phyloP scores from a whole-genome alignment of 2,797 vertebrate genomes.

The Calcarius lapponicus region DNA sequence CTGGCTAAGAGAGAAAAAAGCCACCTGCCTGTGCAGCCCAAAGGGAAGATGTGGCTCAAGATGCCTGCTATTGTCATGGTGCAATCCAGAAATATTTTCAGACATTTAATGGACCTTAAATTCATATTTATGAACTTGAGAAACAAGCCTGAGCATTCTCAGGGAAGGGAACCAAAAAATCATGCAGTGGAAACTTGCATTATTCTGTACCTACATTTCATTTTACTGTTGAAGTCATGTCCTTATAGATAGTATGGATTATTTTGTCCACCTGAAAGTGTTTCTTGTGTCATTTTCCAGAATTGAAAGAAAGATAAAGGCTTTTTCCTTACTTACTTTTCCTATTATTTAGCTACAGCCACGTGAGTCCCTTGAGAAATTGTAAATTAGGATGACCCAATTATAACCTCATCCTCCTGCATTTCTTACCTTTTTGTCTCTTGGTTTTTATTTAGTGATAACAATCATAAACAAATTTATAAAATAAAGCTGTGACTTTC shows the following conservation, averaged over 20 bases:
- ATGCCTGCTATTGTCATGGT: neutral
- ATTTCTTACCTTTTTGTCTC: neutral
- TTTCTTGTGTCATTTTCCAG: neutral
- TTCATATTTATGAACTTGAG: neutral
- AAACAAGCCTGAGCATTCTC: neutral
- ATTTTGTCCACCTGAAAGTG: neutral
- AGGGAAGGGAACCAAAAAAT: neutral
- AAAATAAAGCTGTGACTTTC: neutral
- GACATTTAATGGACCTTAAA: neutral
- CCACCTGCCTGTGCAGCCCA: neutral
- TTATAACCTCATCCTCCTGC: neutral
- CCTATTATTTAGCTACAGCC: neutral
- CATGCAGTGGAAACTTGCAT: neutral
- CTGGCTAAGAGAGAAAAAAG: neutral
- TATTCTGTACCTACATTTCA: neutral
- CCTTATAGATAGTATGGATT: accelerated
- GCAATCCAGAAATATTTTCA: neutral
- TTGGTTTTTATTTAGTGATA: neutral
- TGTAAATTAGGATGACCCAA: neutral
- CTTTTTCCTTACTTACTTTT: neutral
- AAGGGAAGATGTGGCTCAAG: neutral
- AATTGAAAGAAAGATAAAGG: neutral
- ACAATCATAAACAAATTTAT: neutral
- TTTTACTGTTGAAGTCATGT: neutral
- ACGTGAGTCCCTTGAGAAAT: neutral